Base-by-base conservation (phyloP, 2,113 vertebrate species). In the Pelusios castaneus region DNA sequence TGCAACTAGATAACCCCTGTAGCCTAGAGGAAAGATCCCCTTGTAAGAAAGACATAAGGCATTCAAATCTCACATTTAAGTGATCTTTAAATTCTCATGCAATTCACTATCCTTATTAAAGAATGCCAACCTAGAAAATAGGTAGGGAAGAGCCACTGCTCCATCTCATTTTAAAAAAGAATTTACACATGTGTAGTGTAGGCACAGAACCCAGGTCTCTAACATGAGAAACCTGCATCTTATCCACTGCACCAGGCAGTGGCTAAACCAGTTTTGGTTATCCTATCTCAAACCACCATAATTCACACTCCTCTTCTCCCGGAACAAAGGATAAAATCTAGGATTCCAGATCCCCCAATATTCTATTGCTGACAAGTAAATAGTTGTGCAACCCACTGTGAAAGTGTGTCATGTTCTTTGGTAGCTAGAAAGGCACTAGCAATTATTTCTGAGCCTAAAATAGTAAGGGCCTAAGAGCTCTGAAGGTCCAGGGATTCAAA, bases 281-380 rank as follows among this genome's bases (percentile, higher is more conserved):
- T n/a, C 10, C 58, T 38, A 11, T 38, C 63, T 27, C 22, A 58
- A 34, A 19, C 80, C 63, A 38, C 9, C 10, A 38, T 22, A 38
- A 70, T 70, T 70, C 34, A 70, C n/a, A 38, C 34, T 70, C n/a
- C 8, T 80, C 38, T 45, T 55, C 17, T 55, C 58, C 34, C 43
- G 70, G 58, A 91, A 29, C 51, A 87, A 38, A n/a, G 47, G 47
- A 13, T 29, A 63, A 3, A 80, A 49, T 0, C 4, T 5, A 45
- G 43, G 38, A 79, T 76, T n/a, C 24, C 7, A 76, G 55, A 25
- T 10, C 9, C 0, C 0, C 0, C 73, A 16, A 84, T 22, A 25
- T 79, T 10, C 19, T 10, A 3, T 24, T 43, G 24, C 41, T 25
- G 41, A 24, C 7, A 16, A 12, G 75, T 9, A 80, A 88, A 19